Base-by-base conservation (phyloP, 2,888 invertebrate species). In the Ophraella communa region DNA sequence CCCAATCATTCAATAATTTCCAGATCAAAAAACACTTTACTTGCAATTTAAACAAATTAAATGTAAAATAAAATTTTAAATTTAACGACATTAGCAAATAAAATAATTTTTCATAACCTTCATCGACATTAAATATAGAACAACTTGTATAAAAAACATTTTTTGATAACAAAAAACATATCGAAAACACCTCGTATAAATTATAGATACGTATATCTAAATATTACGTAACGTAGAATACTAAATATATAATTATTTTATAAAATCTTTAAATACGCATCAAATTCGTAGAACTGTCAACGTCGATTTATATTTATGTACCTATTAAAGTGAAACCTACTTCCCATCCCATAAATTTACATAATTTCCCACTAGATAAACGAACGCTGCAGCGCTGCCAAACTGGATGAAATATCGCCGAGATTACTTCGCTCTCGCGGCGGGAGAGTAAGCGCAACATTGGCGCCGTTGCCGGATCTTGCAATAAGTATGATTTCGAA, bases 361-460 rank as follows among this genome's bases (percentile, higher is more conserved):
- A 44, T 56, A 42, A 51, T 52, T 60, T 60, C 52, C 52, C 59
- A 60, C 33, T 14, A 42, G 52, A 60, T 52, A 60, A 60, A 60
- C n/a, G 17, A 51, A 51, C 8, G 10, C 14, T 39, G 21, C 59
- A 18, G 23, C 44, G 59, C 35, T 52, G 59, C 59, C 52, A 44
- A 24, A 2, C 7, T 42, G 17, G 11, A 24, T 17, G 24, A 21
- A 51, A 35, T n/a, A 14, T 18, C 39, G 20, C 2, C 11, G 10
- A 45, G 4, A 39, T 4, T 5, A 39, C 4, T 14, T 4, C 35
- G n/a, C 14, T 14, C 35, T 5, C 4, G 8, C n/a, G 20, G 21
- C 45, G 11, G 11, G 45, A 20, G 11, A 3, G 20, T 8, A 3
- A n/a, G 11, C 10, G 45, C 21, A 45, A 45, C 45, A 20, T 21